Percentiles rank a stretch among this genome's conserved stretches.
phyloP scores from a whole-genome alignment of 2,113 vertebrate genomes.

The Agelaius phoeniceus region DNA sequence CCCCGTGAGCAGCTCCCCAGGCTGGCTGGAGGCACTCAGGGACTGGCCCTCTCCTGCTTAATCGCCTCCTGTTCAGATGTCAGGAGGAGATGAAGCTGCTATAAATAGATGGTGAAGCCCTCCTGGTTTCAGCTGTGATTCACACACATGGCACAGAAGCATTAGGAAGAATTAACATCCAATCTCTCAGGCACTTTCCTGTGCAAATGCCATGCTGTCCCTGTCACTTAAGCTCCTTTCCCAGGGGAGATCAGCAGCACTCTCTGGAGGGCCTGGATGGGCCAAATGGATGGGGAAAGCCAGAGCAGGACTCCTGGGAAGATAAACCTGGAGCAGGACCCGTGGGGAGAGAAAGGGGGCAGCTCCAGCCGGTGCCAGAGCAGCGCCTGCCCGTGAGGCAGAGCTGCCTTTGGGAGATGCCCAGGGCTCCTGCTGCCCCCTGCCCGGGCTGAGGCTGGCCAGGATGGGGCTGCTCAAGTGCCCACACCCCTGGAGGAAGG shows the following conservation, averaged over 20 bases:
- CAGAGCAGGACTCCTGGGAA: not conserved
- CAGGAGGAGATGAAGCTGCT: conserved; percentile 55
- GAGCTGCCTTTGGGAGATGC: not conserved
- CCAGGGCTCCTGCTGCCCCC: not conserved
- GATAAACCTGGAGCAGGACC: not conserved
- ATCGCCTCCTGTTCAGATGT: conserved; percentile 29
- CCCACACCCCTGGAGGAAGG: rapidly evolving
- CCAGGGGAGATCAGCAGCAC: not conserved
- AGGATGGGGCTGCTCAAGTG: not conserved
- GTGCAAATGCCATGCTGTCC: not conserved
- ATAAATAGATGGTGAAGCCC: conserved; percentile 56
- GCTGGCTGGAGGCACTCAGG: not conserved
- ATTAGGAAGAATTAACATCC: conserved; percentile 68
- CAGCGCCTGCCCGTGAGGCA: not conserved
- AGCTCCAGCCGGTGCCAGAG: not conserved
- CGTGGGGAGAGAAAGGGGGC: not conserved
- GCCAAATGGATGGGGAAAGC: not conserved
- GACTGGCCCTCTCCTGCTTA: not conserved
- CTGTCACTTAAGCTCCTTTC: conserved; percentile 6
- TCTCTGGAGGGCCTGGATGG: not conserved
- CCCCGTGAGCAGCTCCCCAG: not conserved
- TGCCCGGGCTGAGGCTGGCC: not conserved
- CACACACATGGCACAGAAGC: conserved; percentile 36
- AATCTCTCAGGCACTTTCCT: conserved; percentile 29
- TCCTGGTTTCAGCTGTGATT: conserved; percentile 34